These are phyloP conservation scores for Pachyrhynchus sulphureomaculatus DNA, from an alignment of 1,140 invertebrate species.

Conservation along the genomic window DNA sequence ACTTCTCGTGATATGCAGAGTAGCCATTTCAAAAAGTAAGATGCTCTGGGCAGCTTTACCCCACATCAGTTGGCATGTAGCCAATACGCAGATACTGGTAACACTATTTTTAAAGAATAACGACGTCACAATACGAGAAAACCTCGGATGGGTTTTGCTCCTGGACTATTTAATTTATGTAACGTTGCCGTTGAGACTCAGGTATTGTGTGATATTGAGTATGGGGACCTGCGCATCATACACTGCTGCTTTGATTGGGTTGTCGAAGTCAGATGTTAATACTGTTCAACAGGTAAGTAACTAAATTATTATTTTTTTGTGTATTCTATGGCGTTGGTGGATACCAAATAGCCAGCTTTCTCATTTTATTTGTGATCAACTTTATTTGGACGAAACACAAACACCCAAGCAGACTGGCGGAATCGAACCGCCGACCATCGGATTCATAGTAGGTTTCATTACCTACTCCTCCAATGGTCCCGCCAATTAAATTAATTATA, in stretches of 20 bases:
- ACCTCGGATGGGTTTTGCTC: slow-evolving; percentile 77
- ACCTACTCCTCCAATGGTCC: no score
- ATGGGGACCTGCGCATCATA: slow-evolving; percentile 61
- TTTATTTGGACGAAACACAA: no score
- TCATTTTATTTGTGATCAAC: no score
- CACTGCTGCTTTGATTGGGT: slow-evolving; percentile 57
- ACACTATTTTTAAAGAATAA: slow-evolving; percentile 59
- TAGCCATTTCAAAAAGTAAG: slow-evolving; percentile 51
- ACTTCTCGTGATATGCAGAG: slow-evolving; percentile 56
- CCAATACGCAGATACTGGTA: slow-evolving; percentile 62
- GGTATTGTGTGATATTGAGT: slow-evolving; percentile 63
- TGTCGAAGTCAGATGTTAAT: slow-evolving; percentile 52
- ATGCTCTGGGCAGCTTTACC: slow-evolving; percentile 58
- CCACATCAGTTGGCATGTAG: slow-evolving; percentile 63
- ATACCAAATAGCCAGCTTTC: no score
- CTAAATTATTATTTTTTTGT: no score
- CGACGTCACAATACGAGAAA: slow-evolving; percentile 57
- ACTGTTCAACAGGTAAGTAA: slow-evolving; percentile 60
- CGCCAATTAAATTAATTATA: no score
- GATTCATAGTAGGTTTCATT: no score
- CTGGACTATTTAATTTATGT: slow-evolving; percentile 84
- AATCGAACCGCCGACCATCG: no score
- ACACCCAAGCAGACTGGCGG: no score
- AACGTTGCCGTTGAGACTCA: slow-evolving; percentile 72
- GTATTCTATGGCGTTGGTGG: no score